These are phyloP conservation scores for Bombus superbus DNA, from an alignment of 1,140 invertebrate species.

Conservation along the genomic window DNA sequence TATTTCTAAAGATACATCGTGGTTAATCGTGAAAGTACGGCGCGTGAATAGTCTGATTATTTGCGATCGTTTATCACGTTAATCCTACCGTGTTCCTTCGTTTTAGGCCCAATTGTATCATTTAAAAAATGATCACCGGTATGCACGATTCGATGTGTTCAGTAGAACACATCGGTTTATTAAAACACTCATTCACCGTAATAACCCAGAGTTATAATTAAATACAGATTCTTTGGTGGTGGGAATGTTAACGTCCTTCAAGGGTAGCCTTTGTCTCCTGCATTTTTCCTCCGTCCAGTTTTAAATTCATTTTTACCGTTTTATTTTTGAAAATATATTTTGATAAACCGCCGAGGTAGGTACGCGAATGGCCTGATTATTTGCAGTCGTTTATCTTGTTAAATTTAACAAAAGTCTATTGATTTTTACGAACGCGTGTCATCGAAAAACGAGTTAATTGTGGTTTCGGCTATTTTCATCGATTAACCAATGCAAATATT, in stretches of 20 bases:
- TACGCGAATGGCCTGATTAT: conserved; percentile 13
- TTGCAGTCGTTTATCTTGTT: conserved; percentile 25
- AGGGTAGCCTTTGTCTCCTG: neutral
- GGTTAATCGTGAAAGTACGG: too few species aligned
- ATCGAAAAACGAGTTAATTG: conserved; percentile 41
- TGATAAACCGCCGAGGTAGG: neutral
- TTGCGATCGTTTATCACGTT: neutral
- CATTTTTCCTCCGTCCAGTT: neutral
- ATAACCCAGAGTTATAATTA: too few species aligned
- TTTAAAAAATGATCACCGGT: too few species aligned
- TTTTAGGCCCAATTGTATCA: neutral
- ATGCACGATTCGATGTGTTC: too few species aligned
- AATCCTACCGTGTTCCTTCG: too few species aligned
- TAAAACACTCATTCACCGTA: too few species aligned
- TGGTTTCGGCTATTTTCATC: conserved; percentile 35
- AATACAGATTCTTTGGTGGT: too few species aligned
- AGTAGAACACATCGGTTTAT: too few species aligned
- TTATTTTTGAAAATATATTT: conserved; percentile 2
- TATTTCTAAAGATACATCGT: neutral
- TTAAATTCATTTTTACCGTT: neutral
- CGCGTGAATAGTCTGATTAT: neutral
- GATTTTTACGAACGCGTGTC: conserved; percentile 33
- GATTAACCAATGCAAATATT: conserved; percentile 46
- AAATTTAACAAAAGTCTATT: conserved; percentile 36
- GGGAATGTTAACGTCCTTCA: neutral